These are phyloP conservation scores for Ptychodera flava DNA, from an alignment of 35 echinoderm and acorn worm genomes.

Conservation along the genomic window DNA sequence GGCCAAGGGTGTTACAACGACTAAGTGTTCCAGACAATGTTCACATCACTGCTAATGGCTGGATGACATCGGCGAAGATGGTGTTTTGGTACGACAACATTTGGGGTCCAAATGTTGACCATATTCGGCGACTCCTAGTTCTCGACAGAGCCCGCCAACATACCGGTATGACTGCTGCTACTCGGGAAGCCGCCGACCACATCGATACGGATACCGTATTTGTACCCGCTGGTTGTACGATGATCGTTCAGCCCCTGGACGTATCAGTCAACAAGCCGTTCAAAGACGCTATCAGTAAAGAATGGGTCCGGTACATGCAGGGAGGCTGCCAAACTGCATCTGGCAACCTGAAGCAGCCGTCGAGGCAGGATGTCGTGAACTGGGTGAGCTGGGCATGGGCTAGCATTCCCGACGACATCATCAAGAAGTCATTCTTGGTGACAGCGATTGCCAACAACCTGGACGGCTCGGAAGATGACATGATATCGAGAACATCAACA, in stretches of 20 bases:
- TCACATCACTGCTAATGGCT: conserved; percentile 7
- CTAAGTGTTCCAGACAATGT: conserved; percentile 4
- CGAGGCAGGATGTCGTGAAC: not conserved
- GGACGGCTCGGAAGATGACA: conserved; percentile 21
- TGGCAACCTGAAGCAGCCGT: conserved; percentile 19
- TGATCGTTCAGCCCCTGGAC: not conserved
- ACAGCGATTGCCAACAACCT: conserved; percentile 15
- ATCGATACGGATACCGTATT: not conserved
- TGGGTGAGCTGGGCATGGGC: conserved; percentile 18
- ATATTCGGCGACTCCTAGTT: not conserved
- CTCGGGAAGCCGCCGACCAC: not conserved
- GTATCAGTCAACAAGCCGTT: conserved; percentile 21
- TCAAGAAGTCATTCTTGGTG: conserved; percentile 7
- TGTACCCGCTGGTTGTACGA: conserved; percentile 1
- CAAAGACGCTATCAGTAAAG: conserved; percentile 3
- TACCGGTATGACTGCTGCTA: not conserved
- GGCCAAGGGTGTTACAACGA: not conserved
- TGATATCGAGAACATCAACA: conserved; percentile 5
- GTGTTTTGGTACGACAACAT: not conserved
- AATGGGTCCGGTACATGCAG: conserved; percentile 11
- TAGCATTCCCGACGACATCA: not conserved
- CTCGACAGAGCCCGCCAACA: not conserved
- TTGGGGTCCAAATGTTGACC: not conserved
- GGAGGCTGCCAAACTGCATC: not conserved
- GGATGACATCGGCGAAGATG: conserved; percentile 2